phyloP scores from a whole-genome alignment of 2,113 vertebrate species.

The Piaya cayana region DNA sequence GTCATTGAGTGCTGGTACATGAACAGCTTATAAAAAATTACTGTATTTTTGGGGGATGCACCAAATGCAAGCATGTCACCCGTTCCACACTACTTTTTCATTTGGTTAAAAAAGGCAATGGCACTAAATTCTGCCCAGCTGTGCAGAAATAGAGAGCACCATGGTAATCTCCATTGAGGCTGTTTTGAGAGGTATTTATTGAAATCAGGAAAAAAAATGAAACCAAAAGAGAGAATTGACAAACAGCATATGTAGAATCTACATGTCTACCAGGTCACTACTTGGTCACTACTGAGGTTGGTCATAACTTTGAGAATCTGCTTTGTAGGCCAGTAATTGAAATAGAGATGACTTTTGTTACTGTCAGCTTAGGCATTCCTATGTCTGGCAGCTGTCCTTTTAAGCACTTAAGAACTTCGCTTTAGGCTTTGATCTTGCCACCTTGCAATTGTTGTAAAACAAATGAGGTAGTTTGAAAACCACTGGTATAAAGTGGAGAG shows the following conservation, averaged over 20 bases:
- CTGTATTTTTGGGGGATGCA: slow-evolving; percentile 10
- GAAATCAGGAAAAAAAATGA: not conserved
- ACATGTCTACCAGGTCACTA: not conserved
- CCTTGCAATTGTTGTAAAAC: not conserved
- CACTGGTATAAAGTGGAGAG: not conserved
- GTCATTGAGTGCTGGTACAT: not conserved
- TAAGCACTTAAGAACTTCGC: not conserved
- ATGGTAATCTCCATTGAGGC: not conserved
- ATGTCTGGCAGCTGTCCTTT: not conserved
- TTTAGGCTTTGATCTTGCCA: not conserved
- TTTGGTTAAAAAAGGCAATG: not conserved
- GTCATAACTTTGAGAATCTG: not conserved
- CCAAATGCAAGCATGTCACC: not conserved
- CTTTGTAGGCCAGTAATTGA: not conserved
- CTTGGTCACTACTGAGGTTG: not conserved
- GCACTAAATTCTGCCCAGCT: not conserved
- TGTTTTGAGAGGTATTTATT: not conserved
- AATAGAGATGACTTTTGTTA: not conserved
- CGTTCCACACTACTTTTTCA: not conserved
- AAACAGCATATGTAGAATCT: not conserved
- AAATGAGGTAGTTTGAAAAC: not conserved
- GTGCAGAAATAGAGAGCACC: not conserved
- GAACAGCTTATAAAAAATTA: not conserved
- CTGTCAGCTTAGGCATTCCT: not conserved
- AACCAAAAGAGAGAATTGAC: not conserved